phyloP scores from a whole-genome alignment of 2,113 vertebrate species.

The Callipepla californica region DNA sequence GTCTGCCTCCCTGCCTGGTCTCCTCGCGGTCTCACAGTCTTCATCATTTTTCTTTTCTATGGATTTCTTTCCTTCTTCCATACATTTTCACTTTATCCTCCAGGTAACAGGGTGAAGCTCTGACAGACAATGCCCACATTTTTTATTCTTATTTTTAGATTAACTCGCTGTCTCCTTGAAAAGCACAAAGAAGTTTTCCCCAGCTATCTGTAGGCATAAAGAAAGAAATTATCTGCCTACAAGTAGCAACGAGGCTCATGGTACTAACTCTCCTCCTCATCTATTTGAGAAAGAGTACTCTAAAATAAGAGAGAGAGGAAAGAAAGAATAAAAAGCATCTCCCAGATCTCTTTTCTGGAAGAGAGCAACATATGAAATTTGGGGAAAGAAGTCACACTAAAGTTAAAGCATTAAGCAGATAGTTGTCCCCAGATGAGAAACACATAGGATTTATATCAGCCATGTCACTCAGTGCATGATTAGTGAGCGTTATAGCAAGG shows the following conservation, averaged over 20 bases:
- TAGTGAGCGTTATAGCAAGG: not conserved
- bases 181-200: not conserved
- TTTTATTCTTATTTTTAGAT: not conserved
- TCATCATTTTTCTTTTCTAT: constrained; percentile 4
- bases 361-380: not conserved
- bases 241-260: not conserved
- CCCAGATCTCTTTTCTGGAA: not conserved
- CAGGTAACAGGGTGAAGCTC: not conserved
- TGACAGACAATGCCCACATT: not conserved
- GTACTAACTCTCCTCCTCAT: not conserved
- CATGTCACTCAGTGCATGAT: not conserved
- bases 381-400: not conserved
- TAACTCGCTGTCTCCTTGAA: not conserved
- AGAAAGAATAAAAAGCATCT: not conserved
- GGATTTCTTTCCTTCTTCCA: constrained; percentile 32
- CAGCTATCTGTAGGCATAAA: not conserved
- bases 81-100: not conserved
- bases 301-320: not conserved
- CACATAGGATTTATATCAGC: not conserved
- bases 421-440: not conserved
- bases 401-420: not conserved
- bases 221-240: not conserved
- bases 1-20: constrained; percentile 46
- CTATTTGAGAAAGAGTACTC: not conserved
- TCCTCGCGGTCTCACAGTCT: not conserved